Conservation (phyloP, 2,113 vertebrate genomes). For the Semnornis frantzii region DNA sequence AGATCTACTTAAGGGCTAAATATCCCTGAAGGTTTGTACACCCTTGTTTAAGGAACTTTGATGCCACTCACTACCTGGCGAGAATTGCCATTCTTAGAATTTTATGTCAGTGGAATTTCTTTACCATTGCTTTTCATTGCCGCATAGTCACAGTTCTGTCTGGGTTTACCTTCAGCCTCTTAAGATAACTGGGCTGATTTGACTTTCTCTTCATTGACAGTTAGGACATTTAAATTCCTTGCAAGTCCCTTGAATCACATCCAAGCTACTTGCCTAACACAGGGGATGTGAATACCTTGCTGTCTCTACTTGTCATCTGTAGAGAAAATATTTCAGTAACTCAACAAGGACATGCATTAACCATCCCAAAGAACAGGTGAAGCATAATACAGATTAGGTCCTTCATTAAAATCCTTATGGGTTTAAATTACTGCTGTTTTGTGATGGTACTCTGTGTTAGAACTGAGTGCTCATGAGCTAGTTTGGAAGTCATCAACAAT, state of each 20-base stretch:
- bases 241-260: not conserved
- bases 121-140: not conserved
- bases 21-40: not conserved
- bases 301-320: not conserved
- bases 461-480: not conserved
- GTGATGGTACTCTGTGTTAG: not conserved
- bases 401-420: not conserved
- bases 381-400: not conserved
- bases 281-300: not conserved
- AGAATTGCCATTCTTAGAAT: not conserved
- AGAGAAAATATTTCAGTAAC: not conserved
- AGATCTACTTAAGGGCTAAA: not conserved
- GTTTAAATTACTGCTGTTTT: not conserved
- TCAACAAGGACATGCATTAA: not conserved
- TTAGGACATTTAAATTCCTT: not conserved
- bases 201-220: not conserved
- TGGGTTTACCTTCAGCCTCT: not conserved
- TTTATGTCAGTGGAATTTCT: not conserved
- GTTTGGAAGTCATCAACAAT: not conserved
- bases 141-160: not conserved
- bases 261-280: not conserved
- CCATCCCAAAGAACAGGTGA: not conserved
- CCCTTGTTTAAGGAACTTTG: not conserved
- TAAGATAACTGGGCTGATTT: not conserved
- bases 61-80: not conserved